Percentiles rank a stretch among this genome's conserved stretches.
Evolutionary conservation across 2,113 vertebrate genomes (phyloP).

Genomic region (Tympanuchus pallidicinctus): DNA sequence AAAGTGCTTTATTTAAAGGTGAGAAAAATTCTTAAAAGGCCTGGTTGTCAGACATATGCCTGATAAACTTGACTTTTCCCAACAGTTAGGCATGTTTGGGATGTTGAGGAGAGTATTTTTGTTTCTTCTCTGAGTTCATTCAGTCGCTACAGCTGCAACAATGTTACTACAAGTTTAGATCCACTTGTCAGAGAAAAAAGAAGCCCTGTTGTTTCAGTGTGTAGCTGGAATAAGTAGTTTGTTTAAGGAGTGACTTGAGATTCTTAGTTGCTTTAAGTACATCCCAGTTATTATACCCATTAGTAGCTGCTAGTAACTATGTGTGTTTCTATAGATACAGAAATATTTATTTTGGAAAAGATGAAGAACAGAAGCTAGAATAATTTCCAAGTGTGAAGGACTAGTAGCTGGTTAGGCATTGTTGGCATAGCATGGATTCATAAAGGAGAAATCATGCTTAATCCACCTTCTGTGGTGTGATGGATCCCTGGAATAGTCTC

Average conservation of each 20-base stretch:
- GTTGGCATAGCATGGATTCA: background rate
- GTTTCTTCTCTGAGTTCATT: conserved; percentile 27
- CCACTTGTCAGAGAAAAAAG: conserved; percentile 2
- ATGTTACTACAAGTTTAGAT: background rate
- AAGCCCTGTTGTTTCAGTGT: conserved; percentile 41
- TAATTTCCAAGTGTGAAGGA: background rate
- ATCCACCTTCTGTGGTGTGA: background rate
- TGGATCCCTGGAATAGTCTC: too few species aligned
- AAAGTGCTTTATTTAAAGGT: background rate
- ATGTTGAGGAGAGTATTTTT: background rate
- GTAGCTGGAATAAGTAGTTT: conserved; percentile 18
- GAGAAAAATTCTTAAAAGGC: background rate
- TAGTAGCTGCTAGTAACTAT: background rate
- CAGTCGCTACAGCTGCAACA: conserved; percentile 53
- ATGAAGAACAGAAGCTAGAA: background rate
- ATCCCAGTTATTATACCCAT: background rate
- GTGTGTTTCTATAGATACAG: background rate
- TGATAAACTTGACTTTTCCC: background rate
- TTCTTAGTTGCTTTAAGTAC: conserved; percentile 21
- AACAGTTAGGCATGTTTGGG: background rate
- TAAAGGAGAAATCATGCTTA: background rate
- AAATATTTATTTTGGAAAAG: background rate
- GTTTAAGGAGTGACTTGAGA: background rate
- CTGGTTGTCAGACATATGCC: accelerated
- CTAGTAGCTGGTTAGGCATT: background rate